A percentile compares a stretch with the other conserved stretches of the same genome.
These are phyloP conservation scores for Lemur catta DNA, from an alignment of 2,797 vertebrate species.

Conservation along the genomic window DNA sequence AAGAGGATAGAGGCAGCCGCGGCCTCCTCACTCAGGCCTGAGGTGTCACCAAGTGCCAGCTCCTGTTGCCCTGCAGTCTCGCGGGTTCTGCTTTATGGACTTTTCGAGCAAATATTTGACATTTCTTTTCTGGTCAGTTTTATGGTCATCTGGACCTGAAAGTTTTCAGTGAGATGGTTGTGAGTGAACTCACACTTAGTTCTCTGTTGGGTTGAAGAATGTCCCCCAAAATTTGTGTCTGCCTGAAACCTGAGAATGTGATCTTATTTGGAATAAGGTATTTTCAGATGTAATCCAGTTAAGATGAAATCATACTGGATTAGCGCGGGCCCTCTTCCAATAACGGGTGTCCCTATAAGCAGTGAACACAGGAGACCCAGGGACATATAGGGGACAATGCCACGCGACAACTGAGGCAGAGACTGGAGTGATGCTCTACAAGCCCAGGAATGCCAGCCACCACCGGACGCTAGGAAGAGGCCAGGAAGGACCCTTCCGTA, in stretches of 20 bases:
- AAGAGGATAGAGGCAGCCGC: too few species aligned
- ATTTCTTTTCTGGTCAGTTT: not conserved
- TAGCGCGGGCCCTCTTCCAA: rapidly evolving
- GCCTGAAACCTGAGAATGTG: not conserved
- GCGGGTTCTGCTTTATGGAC: rapidly evolving
- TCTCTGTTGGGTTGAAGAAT: not conserved
- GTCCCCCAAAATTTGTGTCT: rapidly evolving
- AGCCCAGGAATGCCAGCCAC: not conserved
- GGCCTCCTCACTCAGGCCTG: not conserved
- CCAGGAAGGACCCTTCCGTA: rapidly evolving
- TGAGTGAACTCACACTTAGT: not conserved
- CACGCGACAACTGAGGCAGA: not conserved
- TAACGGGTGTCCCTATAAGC: rapidly evolving
- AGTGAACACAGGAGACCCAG: not conserved
- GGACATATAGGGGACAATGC: rapidly evolving
- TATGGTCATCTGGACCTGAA: not conserved
- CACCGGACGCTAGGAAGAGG: not conserved
- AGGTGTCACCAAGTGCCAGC: too few species aligned
- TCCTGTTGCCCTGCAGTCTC: not conserved
- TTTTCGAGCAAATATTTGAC: not conserved
- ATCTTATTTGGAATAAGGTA: not conserved
- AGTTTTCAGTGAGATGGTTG: not conserved
- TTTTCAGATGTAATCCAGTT: not conserved
- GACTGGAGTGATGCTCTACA: not conserved
- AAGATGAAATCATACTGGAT: not conserved